Evolutionary conservation across 2,113 vertebrate species (phyloP).

Genomic region (Myrmecobius fasciatus): DNA sequence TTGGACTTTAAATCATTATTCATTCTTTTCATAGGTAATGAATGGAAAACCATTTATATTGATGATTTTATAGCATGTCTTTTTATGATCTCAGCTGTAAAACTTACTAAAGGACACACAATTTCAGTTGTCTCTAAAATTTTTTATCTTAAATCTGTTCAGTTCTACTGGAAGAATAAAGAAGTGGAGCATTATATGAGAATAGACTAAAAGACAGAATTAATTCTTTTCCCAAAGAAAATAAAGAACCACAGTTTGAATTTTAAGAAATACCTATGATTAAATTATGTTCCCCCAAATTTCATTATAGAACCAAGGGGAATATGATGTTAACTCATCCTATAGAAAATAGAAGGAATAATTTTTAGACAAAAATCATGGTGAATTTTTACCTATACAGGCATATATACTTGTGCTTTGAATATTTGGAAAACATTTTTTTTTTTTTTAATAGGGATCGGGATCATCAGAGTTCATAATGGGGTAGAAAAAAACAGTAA

Average conservation of each 20-base stretch:
- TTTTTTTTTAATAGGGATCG: too few species aligned
- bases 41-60: too few species aligned
- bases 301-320: neutral
- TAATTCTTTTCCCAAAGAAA: neutral
- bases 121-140: conserved; percentile 11
- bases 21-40: conserved; percentile 12
- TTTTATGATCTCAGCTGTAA: conserved; percentile 5
- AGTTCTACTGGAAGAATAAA: neutral
- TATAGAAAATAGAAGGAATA: neutral
- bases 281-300: neutral
- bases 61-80: conserved; percentile 6
- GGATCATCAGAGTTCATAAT: neutral
- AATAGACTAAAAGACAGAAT: neutral
- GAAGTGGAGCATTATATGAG: neutral
- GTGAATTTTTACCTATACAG: neutral
- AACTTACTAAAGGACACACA: conserved; percentile 10
- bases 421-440: conserved; percentile 22
- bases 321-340: neutral
- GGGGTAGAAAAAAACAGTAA: neutral
- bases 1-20: neutral
- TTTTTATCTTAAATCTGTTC: conserved; percentile 27
- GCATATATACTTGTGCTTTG: neutral
- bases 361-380: neutral
- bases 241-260: neutral
- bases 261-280: neutral